phyloP scores from a whole-genome alignment of 1,140 invertebrate genomes.

The Doryteuthis pealeii region DNA sequence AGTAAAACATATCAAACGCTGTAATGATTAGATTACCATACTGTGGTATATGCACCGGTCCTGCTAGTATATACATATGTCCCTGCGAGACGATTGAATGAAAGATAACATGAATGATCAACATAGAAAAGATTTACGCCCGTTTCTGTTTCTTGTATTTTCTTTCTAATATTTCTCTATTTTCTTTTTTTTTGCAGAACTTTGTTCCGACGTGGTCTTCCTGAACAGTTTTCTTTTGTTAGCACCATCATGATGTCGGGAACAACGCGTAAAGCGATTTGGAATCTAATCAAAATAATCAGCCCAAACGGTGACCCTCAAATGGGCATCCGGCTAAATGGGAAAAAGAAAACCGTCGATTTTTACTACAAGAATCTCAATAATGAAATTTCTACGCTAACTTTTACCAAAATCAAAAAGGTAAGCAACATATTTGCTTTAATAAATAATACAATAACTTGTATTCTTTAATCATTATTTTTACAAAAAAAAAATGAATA shows the following conservation, averaged over 20 bases:
- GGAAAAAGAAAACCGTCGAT: conserved; percentile 66
- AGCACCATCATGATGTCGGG: conserved; percentile 67
- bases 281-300: conserved; percentile 72
- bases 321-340: conserved; percentile 72
- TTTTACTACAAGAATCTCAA: conserved; percentile 67
- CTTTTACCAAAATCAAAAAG: conserved; percentile 62
- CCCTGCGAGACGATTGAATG: too few relatives aligned
- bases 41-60: too few relatives aligned
- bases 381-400: conserved; percentile 66
- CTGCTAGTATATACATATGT: too few relatives aligned
- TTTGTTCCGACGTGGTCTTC: conserved; percentile 70
- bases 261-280: conserved; percentile 66
- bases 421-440: conserved; percentile 15
- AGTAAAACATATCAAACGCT: too few relatives aligned
- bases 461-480: too few relatives aligned
- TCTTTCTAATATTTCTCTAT: background rate
- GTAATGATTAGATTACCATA: too few relatives aligned
- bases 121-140: too few relatives aligned
- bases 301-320: conserved; percentile 67
- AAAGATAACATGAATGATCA: too few relatives aligned
- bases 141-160: background rate
- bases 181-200: conserved; percentile 60
- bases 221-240: conserved; percentile 73
- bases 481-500: too few relatives aligned
- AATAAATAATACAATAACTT: too few relatives aligned